phyloP scores from a whole-genome alignment of 2,888 invertebrate species.

The Diloba caeruleocephala region DNA sequence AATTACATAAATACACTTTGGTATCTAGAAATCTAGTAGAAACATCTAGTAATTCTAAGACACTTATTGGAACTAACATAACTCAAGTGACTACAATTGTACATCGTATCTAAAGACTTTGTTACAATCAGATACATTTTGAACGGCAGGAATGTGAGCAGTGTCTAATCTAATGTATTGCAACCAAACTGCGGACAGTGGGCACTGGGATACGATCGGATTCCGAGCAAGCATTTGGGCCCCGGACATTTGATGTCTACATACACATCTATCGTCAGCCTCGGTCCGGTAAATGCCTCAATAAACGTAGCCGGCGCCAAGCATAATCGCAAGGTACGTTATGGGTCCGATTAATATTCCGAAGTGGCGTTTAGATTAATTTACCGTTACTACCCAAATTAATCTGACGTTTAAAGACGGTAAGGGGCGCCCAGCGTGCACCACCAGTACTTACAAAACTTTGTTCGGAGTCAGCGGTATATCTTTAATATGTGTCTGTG shows the following conservation, averaged over 20 bases:
- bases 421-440: slow-evolving; percentile 42
- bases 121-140: slow-evolving; percentile 54
- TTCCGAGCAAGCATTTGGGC: slow-evolving; percentile 81
- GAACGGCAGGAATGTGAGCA: slow-evolving; percentile 75
- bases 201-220: slow-evolving; percentile 74
- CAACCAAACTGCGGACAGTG: slow-evolving; percentile 76
- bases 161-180: slow-evolving; percentile 84
- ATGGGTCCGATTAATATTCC: slow-evolving; percentile 62
- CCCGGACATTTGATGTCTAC: slow-evolving; percentile 60
- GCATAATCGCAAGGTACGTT: slow-evolving; percentile 37
- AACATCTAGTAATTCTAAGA: background rate
- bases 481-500: slow-evolving; percentile 25
- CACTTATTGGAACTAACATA: slow-evolving; percentile 4
- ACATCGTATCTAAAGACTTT: slow-evolving; percentile 34
- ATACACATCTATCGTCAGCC: slow-evolving; percentile 48
- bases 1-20: background rate
- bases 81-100: slow-evolving; percentile 2
- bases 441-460: slow-evolving; percentile 28
- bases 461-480: slow-evolving; percentile 18
- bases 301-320: slow-evolving; percentile 30
- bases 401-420: slow-evolving; percentile 71
- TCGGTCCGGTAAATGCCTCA: slow-evolving; percentile 45
- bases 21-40: background rate
- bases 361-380: slow-evolving; percentile 62
- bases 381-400: slow-evolving; percentile 61